Evolutionary conservation across 2,113 vertebrate genomes (phyloP).

Genomic region (Ailurus styani): DNA sequence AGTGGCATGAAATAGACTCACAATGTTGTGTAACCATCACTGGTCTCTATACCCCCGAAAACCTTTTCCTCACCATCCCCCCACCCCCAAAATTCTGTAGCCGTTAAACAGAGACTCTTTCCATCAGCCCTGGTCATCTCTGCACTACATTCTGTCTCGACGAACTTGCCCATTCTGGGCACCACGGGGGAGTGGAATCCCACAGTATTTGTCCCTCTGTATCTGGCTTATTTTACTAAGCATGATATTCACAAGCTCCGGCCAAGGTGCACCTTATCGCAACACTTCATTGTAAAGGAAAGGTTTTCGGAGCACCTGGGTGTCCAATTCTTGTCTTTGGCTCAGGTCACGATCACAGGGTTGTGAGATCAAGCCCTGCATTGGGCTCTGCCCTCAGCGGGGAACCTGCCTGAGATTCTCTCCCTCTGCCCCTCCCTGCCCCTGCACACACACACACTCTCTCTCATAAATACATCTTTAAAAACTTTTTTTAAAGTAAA

Average conservation of each 20-base stretch:
- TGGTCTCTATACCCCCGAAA: rapidly evolving
- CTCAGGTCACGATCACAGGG: too few species aligned
- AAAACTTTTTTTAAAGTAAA: background rate
- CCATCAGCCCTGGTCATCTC: background rate
- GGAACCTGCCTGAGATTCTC: too few species aligned
- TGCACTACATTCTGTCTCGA: rapidly evolving
- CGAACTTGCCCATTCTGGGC: rapidly evolving
- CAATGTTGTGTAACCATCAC: rapidly evolving
- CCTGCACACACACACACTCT: too few species aligned
- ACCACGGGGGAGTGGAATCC: rapidly evolving
- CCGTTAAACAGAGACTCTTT: rapidly evolving
- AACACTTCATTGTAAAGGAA: background rate
- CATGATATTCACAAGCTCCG: background rate
- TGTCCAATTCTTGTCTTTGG: too few species aligned
- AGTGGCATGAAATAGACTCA: rapidly evolving
- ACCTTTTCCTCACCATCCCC: rapidly evolving
- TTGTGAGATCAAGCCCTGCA: too few species aligned
- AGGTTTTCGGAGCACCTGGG: background rate
- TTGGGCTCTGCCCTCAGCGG: too few species aligned
- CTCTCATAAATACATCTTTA: too few species aligned
- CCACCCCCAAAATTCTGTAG: too few species aligned
- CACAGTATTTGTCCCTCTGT: rapidly evolving
- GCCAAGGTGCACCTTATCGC: rapidly evolving
- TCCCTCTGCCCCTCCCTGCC: too few species aligned
- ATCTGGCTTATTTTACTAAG: background rate